Base-by-base conservation (phyloP, 2,113 vertebrate genomes). In the Phaethornis superciliosus region DNA sequence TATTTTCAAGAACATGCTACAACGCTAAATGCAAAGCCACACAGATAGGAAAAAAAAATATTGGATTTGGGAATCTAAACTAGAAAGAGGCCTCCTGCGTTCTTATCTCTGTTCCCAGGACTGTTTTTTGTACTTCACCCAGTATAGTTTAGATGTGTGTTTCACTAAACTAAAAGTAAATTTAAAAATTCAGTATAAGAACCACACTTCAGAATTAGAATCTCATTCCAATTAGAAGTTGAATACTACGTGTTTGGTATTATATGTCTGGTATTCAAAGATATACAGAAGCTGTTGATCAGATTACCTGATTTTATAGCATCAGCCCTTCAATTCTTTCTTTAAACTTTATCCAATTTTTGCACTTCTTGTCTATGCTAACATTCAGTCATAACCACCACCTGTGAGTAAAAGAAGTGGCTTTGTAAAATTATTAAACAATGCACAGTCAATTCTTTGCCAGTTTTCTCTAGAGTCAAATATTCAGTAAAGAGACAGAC, bases 161-260 rank as follows among this genome's bases (percentile, higher is more conserved):
- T 51, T 69, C n/a, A 52, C 7, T 49, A 59, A 75, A 75, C 1
- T 3, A 79, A 79, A 70, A 71, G 23, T 14, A 44, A 67, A 54
- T 32, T 28, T 21, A 0, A 81, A 85, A 84, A 67, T 2, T 35
- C 1, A 46, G 4, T 0, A 1, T 42, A 62, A 79, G 12, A 88
- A 40, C 4, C 3, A 33, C 5, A 47, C 51, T 71, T 78, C 20
- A 63, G 26, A 3, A 71, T 86, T 67, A 52, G 10, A 89, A 83
- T 21, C 1, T 21, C 1, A 33, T 8, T 18, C 6, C 0, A 14
- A 33, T 60, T 63, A 2, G 46, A 58, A 75, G 85, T 90, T 52
- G 47, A 78, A 69, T 18, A 7, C 8, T 7, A 59, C 2, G 30
- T 64, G 30, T 64, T 75, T 84, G 9, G 6, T 75, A 33, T 51